These are phyloP conservation scores for Cetonia aurata DNA, from an alignment of 2,888 invertebrate species.

Conservation along the genomic window DNA sequence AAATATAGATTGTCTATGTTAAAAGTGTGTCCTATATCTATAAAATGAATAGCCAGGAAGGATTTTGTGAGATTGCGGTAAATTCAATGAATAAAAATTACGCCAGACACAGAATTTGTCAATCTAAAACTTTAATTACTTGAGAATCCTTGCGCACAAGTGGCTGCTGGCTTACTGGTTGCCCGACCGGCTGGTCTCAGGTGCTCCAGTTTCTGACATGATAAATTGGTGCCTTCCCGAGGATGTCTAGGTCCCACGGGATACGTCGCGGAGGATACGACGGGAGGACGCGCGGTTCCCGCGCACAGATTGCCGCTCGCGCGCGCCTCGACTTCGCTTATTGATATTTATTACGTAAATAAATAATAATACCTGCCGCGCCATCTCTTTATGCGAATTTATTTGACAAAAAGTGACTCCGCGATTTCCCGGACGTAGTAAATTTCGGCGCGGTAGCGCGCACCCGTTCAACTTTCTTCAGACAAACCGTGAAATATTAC, in stretches of 20 bases:
- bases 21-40: no score
- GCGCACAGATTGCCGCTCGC: slow-evolving; percentile 52
- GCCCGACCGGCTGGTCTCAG: slow-evolving; percentile 54
- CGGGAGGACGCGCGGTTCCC: no score
- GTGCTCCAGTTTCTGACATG: slow-evolving; percentile 54
- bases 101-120: slow-evolving; percentile 56
- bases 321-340: slow-evolving; percentile 53
- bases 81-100: slow-evolving; percentile 57
- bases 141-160: slow-evolving; percentile 53
- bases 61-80: slow-evolving; percentile 22
- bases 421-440: slow-evolving; percentile 37
- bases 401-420: slow-evolving; percentile 48
- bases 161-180: slow-evolving; percentile 30
- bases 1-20: no score
- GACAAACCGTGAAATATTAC: slow-evolving; percentile 25
- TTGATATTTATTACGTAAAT: slow-evolving; percentile 65
- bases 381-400: slow-evolving; percentile 62
- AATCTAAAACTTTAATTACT: slow-evolving; percentile 63
- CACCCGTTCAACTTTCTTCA: slow-evolving; percentile 14
- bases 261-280: not conserved
- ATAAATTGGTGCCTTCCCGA: slow-evolving; percentile 51
- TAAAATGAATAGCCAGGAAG: no score
- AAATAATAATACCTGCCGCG: slow-evolving; percentile 63
- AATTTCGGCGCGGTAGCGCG: slow-evolving; percentile 7
- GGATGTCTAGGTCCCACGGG: slow-evolving; percentile 45